Base-by-base conservation (phyloP, 2,113 vertebrate species). In the Vulpes lagopus region DNA sequence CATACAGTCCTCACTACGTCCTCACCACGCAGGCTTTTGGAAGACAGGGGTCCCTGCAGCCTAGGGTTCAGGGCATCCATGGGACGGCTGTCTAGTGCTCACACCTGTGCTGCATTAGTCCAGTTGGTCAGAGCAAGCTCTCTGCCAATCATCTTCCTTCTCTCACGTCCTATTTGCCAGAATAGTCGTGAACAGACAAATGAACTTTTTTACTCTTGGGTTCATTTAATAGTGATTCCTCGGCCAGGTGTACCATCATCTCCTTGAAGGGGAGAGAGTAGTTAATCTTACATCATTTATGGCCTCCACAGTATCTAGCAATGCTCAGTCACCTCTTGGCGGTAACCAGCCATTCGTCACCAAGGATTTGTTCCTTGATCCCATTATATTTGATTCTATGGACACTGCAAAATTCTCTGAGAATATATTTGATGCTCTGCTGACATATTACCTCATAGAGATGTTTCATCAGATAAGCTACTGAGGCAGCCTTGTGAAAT, bases 381-480 rank as follows among this genome's bases (percentile, higher is more conserved):
- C 35, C 67, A 6, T 43, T 22, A 71, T 35, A 35, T n/a, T 83
- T 62, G 38, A 60, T 22, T 84, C 74, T 49, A 43, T 15, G 35
- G 60, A 35, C 8, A 23, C 23, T 67, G 38, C 32, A 65, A 32
- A 81, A 57, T 62, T 91, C 60, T 87, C 85, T 55, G 8, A 51
- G 85, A 74, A 49, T 55, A 73, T 12, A 59, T 69, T 38, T 57
- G 30, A 30, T 87, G 53, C 8, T 60, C 30, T 82, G 59, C 11
- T 65, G 25, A 62, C 22, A 55, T 80, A 67, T 59, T 80, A 73
- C 17, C 49, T 60, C 27, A 57, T 5, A 69, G 51, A 87, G 59
- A 93, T 90, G 9, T 78, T 94, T 88, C 89, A 93, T 76, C 93
- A 92, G 65, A 25, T 55, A 81, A 96, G 35, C 53, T 60, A 64